Evolutionary conservation across 2,888 invertebrate genomes (phyloP).

Genomic region (Dioctria linearis): DNA sequence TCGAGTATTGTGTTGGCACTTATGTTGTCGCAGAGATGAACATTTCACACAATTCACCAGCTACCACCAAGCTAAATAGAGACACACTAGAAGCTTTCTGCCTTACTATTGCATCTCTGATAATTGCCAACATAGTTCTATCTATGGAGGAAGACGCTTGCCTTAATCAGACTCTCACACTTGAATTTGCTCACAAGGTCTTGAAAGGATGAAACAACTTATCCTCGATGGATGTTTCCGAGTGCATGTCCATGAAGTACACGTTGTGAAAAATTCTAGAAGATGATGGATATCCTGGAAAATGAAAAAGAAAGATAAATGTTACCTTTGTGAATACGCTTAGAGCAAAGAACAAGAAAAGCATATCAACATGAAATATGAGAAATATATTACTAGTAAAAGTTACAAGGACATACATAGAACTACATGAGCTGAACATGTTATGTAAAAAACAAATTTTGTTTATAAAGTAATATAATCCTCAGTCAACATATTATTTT

Average conservation of each 20-base stretch:
- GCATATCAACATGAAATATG: too few species aligned
- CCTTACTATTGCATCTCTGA: conserved; percentile 32
- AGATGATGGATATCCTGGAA: conserved; percentile 38
- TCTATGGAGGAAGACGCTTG: conserved; percentile 6
- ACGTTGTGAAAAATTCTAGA: conserved; percentile 8
- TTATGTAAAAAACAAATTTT: too few species aligned
- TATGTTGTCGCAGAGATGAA: conserved; percentile 47
- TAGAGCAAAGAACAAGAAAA: too few species aligned
- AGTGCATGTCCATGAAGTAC: conserved; percentile 36
- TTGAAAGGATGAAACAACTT: conserved; percentile 14
- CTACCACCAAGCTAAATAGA: conserved; percentile 26
- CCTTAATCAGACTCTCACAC: conserved; percentile 45
- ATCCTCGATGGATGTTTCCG: conserved; percentile 38
- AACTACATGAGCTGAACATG: too few species aligned
- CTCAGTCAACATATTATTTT: too few species aligned
- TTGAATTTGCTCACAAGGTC: conserved; percentile 9
- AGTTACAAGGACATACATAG: too few species aligned
- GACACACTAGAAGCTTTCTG: conserved; percentile 35
- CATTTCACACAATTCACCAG: conserved; percentile 40
- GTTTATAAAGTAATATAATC: too few species aligned
- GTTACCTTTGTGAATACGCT: neutral
- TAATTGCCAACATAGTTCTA: conserved; percentile 45
- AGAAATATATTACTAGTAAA: too few species aligned
- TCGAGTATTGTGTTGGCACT: conserved; percentile 43
- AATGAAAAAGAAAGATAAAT: conserved; percentile 37